phyloP scores from a whole-genome alignment of 1,140 invertebrate species.

The Gryllus bimaculatus region DNA sequence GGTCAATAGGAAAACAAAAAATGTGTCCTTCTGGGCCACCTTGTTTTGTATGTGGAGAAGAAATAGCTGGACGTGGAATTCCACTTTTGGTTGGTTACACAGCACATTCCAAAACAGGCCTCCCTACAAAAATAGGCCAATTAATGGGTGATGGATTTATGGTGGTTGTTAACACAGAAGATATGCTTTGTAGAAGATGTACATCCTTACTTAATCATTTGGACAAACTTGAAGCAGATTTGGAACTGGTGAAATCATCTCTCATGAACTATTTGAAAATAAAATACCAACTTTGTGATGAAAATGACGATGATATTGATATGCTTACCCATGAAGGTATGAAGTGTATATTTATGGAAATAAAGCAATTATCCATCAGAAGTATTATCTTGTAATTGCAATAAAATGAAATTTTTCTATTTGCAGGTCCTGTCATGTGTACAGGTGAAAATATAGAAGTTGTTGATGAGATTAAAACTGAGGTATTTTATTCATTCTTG shows the following conservation, averaged over 20 bases:
- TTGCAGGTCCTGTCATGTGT: not conserved
- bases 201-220: constrained; percentile 25
- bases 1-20: not conserved
- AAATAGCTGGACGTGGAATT: constrained; percentile 22
- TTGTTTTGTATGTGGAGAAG: constrained; percentile 26
- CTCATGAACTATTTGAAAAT: constrained; percentile 24
- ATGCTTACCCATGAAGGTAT: not conserved
- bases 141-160: constrained; percentile 28
- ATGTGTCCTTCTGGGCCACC: not conserved
- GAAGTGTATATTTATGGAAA: not conserved
- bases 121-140: constrained; percentile 28
- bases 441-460: not conserved
- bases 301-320: not conserved
- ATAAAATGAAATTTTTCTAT: not conserved
- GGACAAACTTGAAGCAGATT: constrained; percentile 27
- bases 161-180: constrained; percentile 24
- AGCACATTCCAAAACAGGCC: constrained; percentile 23
- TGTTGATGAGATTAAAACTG: not conserved
- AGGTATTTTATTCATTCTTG: not conserved
- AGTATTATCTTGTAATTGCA: too few species aligned
- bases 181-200: constrained; percentile 26
- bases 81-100: constrained; percentile 24
- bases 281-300: constrained; percentile 24
- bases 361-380: too few species aligned
- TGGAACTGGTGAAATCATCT: constrained; percentile 24